Percentiles rank a stretch among this genome's conserved stretches.
These are phyloP conservation scores for Myanophis thanlyinensis DNA, from an alignment of 2,113 vertebrate species.

Conservation along the genomic window DNA sequence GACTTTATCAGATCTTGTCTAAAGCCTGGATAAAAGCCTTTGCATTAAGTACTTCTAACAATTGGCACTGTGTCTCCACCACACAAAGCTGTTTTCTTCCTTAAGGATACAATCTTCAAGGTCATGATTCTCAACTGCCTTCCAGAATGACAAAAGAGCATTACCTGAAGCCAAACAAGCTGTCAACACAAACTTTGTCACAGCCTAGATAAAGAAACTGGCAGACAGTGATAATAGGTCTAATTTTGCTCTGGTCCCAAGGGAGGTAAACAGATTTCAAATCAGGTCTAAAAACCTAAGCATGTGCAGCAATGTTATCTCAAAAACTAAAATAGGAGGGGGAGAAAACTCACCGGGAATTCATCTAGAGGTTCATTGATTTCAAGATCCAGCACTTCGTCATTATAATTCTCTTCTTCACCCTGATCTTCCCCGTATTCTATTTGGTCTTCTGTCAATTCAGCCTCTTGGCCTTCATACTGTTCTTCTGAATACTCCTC, in stretches of 20 bases:
- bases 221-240: slow-evolving; percentile 90
- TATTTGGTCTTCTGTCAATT: slow-evolving; percentile 79
- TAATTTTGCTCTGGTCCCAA: slow-evolving; percentile 78
- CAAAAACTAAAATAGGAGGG: slow-evolving; percentile 71
- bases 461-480: slow-evolving; percentile 75
- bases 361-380: slow-evolving; percentile 95
- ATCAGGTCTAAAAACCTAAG: slow-evolving; percentile 70
- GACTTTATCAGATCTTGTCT: slow-evolving; percentile 97
- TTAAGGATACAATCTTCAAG: slow-evolving; percentile 87
- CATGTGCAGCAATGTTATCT: slow-evolving; percentile 77
- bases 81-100: slow-evolving; percentile 90
- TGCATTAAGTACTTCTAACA: slow-evolving; percentile 88
- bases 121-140: slow-evolving; percentile 83
- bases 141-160: slow-evolving; percentile 81
- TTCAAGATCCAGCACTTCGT: slow-evolving; percentile 93
- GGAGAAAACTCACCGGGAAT: slow-evolving; percentile 88
- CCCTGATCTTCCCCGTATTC: slow-evolving; percentile 80
- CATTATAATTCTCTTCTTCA: slow-evolving; percentile 78
- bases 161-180: slow-evolving; percentile 90
- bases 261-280: slow-evolving; percentile 81
- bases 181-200: slow-evolving; percentile 96
- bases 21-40: slow-evolving; percentile 91
- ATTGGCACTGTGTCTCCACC: slow-evolving; percentile 72
- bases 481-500: slow-evolving; percentile 76
- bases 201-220: slow-evolving; percentile 91